Conservation (phyloP, 92 coral and sea anemone genomes). For the Epizoanthus ramosus region DNA sequence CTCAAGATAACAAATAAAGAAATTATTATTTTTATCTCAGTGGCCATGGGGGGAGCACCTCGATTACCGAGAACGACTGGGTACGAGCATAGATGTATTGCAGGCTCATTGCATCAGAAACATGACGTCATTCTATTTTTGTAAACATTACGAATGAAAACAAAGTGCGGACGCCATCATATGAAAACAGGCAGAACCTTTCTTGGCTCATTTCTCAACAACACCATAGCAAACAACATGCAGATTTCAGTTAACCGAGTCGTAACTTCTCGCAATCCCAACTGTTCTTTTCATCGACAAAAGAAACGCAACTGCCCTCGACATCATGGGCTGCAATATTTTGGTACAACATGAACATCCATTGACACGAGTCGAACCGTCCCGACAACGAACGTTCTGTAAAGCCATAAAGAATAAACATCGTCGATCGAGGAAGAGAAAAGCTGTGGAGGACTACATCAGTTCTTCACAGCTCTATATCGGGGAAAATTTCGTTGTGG, state of each 20-base stretch:
- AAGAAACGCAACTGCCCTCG: conserved; percentile 40
- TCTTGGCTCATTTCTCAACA: conserved; percentile 3
- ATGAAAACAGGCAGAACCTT: not conserved
- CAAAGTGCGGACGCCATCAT: not conserved
- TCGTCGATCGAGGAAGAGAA: conserved; percentile 23
- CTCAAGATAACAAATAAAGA: too few relatives aligned
- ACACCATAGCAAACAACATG: not conserved
- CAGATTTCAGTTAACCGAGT: not conserved
- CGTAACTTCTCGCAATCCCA: not conserved
- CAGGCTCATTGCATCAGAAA: conserved; percentile 23
- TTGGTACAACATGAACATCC: not conserved
- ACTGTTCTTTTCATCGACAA: conserved; percentile 26
- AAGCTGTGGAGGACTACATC: conserved; percentile 43
- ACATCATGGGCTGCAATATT: conserved; percentile 39
- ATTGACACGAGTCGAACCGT: conserved; percentile 5
- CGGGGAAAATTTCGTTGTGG: conserved; percentile 77
- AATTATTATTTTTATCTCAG: too few relatives aligned
- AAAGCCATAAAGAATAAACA: not conserved
- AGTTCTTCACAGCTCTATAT: conserved; percentile 61
- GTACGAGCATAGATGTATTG: not conserved
- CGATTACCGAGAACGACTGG: too few relatives aligned
- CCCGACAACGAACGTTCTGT: conserved; percentile 25
- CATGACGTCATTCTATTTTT: conserved; percentile 35
- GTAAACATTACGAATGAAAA: conserved; percentile 17
- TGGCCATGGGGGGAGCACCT: too few relatives aligned